Evolutionary conservation across 2,888 invertebrate genomes (phyloP).

Genomic region (Nymphalis urticae): DNA sequence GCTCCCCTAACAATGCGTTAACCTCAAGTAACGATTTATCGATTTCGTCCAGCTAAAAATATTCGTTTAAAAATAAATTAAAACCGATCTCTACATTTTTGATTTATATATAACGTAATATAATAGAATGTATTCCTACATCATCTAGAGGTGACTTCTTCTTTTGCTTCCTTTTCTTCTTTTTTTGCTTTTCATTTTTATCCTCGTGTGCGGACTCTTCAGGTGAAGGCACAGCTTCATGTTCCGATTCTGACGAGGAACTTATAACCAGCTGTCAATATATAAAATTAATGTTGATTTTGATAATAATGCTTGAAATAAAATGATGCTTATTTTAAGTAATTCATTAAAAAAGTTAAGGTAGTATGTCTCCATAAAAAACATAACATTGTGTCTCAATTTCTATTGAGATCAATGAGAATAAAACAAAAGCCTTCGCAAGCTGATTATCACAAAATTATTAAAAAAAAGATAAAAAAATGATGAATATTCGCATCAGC

Average conservation of each 20-base stretch:
- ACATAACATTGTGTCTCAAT: too few species aligned
- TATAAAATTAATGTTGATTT: slow-evolving; percentile 4
- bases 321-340: too few species aligned
- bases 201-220: slow-evolving; percentile 28
- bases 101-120: not conserved
- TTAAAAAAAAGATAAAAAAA: not conserved
- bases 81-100: not conserved
- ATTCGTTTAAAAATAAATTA: not conserved
- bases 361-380: too few species aligned
- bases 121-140: not conserved
- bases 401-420: too few species aligned
- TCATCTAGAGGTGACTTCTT: slow-evolving; percentile 26
- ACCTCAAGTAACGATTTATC: slow-evolving; percentile 57
- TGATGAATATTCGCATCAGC: not conserved
- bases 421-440: not conserved
- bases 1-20: slow-evolving; percentile 55
- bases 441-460: not conserved
- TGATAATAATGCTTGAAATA: too few species aligned
- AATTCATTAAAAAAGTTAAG: too few species aligned
- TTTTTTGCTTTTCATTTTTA: slow-evolving; percentile 33
- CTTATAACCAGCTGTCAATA: slow-evolving; percentile 41
- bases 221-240: slow-evolving; percentile 24
- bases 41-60: slow-evolving; percentile 58
- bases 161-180: slow-evolving; percentile 43
- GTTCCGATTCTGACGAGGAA: slow-evolving; percentile 40